Evolutionary conservation across 2,888 invertebrate species (phyloP).

Genomic region (Belgica antarctica): DNA sequence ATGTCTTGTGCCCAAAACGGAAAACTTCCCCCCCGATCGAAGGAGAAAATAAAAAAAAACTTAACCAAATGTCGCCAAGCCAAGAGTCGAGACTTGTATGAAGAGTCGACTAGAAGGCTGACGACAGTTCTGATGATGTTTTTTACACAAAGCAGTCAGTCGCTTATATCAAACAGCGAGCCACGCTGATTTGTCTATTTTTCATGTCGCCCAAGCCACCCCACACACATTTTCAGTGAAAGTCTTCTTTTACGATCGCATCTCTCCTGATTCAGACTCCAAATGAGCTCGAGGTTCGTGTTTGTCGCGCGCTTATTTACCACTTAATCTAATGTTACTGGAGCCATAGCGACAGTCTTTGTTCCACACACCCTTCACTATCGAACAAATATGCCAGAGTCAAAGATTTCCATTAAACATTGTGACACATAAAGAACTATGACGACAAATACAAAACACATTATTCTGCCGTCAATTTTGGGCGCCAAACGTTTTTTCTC

Average conservation of each 20-base stretch:
- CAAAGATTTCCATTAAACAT: conserved; percentile 28
- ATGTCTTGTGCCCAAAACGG: neutral
- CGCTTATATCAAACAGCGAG: conserved; percentile 33
- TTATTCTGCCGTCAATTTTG: neutral
- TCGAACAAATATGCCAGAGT: neutral
- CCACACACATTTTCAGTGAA: too few species aligned
- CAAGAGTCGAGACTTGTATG: conserved; percentile 36
- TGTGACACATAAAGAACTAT: conserved; percentile 24
- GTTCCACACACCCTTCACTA: neutral
- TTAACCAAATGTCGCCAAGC: conserved; percentile 36
- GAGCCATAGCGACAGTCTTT: neutral
- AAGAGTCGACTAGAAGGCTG: conserved; percentile 40
- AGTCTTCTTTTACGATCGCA: too few species aligned
- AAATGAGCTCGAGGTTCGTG: too few species aligned
- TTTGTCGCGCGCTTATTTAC: neutral
- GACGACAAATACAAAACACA: conserved; percentile 6
- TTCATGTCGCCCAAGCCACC: neutral
- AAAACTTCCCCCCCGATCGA: neutral
- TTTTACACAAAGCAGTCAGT: conserved; percentile 28
- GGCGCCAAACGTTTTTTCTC: conserved; percentile 23
- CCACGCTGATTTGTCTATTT: conserved; percentile 40
- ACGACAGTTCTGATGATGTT: conserved; percentile 42
- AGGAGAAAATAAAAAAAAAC: conserved; percentile 7
- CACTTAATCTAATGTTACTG: conserved; percentile 5
- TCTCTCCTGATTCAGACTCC: too few species aligned